phyloP scores from a whole-genome alignment of 2,797 vertebrate genomes.

The Stomatorhinus walkeri region DNA sequence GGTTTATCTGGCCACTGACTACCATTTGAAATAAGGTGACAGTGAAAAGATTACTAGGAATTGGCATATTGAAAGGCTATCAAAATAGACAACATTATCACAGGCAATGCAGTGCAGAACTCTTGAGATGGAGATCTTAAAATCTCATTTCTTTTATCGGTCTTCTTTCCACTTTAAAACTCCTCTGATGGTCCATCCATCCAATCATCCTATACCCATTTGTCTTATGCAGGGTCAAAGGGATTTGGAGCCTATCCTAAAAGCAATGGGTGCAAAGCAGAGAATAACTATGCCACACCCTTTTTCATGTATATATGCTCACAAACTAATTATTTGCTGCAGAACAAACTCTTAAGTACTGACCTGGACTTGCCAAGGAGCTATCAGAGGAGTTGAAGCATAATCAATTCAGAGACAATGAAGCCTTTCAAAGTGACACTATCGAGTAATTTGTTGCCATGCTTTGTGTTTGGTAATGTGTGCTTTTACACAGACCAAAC shows the following conservation, averaged over 20 bases:
- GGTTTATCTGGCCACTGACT: background rate
- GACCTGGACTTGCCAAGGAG: background rate
- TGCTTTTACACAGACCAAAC: background rate
- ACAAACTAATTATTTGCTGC: background rate
- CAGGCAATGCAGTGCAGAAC: background rate
- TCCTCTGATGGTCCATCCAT: background rate
- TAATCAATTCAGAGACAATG: background rate
- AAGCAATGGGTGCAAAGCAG: background rate
- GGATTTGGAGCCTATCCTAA: background rate
- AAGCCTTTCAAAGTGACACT: slow-evolving; percentile 4
- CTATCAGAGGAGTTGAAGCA: background rate
- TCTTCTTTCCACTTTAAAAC: background rate
- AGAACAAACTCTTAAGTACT: background rate
- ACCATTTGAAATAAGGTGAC: background rate
- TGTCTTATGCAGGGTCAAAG: background rate
- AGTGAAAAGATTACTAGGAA: background rate
- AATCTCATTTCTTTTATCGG: background rate
- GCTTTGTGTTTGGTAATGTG: background rate
- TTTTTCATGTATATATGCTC: background rate
- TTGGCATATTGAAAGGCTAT: background rate
- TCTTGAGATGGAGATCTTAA: background rate
- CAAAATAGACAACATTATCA: background rate
- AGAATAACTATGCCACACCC: background rate
- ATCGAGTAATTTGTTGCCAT: background rate
- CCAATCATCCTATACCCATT: background rate